phyloP scores from a whole-genome alignment of 1,140 invertebrate species.

The Drosophila nigromelanica region DNA sequence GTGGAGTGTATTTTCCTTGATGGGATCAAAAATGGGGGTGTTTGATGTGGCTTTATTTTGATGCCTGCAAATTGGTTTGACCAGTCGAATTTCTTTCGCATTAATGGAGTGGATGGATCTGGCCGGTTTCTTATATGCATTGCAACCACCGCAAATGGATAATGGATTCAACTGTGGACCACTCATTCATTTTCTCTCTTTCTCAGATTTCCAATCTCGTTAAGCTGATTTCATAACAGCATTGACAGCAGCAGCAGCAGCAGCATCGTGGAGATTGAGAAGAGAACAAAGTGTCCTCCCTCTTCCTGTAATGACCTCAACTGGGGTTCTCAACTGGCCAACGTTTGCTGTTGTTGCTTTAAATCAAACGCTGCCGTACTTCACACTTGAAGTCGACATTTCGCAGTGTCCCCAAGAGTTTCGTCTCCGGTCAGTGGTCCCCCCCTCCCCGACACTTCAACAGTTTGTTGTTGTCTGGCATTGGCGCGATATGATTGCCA shows the following conservation, averaged over 20 bases:
- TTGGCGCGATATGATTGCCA: constrained; percentile 78
- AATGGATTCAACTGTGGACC: constrained; percentile 53
- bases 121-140: constrained; percentile 16
- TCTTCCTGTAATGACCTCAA: constrained; percentile 34
- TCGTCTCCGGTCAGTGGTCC: constrained; percentile 32
- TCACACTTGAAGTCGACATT: constrained; percentile 66
- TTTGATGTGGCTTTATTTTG: constrained; percentile 69
- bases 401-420: constrained; percentile 42
- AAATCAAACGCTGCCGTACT: constrained; percentile 73
- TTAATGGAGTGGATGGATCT: constrained; percentile 11
- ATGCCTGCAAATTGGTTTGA: constrained; percentile 74
- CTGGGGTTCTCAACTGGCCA: constrained; percentile 38
- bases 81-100: constrained; percentile 33
- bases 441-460: neutral
- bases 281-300: constrained; percentile 1
- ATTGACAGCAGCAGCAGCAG: constrained; percentile 34
- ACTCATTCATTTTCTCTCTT: constrained; percentile 48
- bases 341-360: constrained; percentile 60
- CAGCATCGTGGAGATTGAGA: constrained; percentile 1
- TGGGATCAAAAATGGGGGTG: constrained; percentile 13
- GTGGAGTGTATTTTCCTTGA: neutral
- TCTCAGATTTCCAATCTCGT: constrained; percentile 77
- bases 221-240: constrained; percentile 80
- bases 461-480: constrained; percentile 58
- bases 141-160: constrained; percentile 58